phyloP scores from a whole-genome alignment of 2,888 invertebrate species.

The Tholera decimalis region DNA sequence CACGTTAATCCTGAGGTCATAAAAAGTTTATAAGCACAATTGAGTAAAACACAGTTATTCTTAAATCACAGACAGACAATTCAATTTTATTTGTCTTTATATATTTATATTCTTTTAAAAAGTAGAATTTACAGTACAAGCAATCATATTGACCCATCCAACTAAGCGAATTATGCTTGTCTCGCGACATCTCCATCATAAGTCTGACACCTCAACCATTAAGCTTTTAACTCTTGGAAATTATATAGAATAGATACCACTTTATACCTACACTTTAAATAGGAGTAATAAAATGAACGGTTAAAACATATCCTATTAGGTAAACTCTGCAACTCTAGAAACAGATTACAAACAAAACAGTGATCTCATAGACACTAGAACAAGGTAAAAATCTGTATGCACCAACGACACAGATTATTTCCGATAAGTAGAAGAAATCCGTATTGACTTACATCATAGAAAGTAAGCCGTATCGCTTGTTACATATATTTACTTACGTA shows the following conservation, averaged over 20 bases:
- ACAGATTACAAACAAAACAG: neutral
- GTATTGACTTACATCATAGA: slow-evolving; percentile 60
- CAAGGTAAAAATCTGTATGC: slow-evolving; percentile 53
- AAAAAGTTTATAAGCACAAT: no score
- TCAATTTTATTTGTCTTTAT: no score
- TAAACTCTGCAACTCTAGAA: neutral
- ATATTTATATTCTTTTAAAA: neutral
- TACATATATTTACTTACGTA: slow-evolving; percentile 57
- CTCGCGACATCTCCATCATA: no score
- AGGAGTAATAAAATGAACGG: neutral
- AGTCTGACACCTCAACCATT: no score
- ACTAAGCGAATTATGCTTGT: no score
- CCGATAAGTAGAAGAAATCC: slow-evolving; percentile 60
- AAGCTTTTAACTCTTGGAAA: no score
- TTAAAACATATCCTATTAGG: neutral
- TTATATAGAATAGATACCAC: no score
- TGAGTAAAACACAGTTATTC: no score
- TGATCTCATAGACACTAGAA: slow-evolving; percentile 30
- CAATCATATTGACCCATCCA: no score
- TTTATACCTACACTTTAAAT: neutral
- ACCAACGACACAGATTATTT: slow-evolving; percentile 46
- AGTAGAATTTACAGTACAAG: no score
- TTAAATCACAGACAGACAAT: no score
- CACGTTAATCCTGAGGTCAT: no score
- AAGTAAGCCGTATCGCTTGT: slow-evolving; percentile 55